Conservation (phyloP, 2,888 invertebrate species). For the Nomada goodeniana region DNA sequence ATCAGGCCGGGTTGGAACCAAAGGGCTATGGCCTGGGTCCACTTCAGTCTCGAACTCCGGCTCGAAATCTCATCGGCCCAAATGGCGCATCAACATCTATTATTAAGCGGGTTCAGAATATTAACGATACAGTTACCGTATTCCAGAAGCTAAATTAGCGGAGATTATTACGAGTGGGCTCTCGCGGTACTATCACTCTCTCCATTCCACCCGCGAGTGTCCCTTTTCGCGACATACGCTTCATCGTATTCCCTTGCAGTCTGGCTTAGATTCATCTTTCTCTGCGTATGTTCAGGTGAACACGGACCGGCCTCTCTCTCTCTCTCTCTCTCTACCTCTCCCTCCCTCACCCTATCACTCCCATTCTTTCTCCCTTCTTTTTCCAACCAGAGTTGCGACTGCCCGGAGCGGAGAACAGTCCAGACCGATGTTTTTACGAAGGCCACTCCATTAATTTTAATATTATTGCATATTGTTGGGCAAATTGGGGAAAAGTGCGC, state of each 20-base stretch:
- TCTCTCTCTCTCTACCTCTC: slow-evolving; percentile 3
- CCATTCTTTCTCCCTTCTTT: neutral
- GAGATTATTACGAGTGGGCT: slow-evolving; percentile 83
- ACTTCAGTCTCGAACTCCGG: slow-evolving; percentile 80
- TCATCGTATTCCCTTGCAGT: slow-evolving; percentile 52
- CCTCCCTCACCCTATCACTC: slow-evolving; percentile 19
- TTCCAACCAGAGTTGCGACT: too few relatives aligned
- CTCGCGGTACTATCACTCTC: slow-evolving; percentile 70
- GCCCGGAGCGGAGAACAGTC: slow-evolving; percentile 29
- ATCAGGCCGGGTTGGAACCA: slow-evolving; percentile 53
- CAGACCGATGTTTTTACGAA: slow-evolving; percentile 69
- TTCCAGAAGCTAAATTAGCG: slow-evolving; percentile 83
- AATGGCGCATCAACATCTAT: slow-evolving; percentile 84
- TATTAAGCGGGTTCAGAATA: slow-evolving; percentile 83
- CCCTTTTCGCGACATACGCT: slow-evolving; percentile 56
- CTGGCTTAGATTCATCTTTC: slow-evolving; percentile 54
- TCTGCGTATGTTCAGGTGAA: slow-evolving; percentile 28
- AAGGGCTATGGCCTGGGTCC: slow-evolving; percentile 73
- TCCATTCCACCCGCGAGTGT: slow-evolving; percentile 42
- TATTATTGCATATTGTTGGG: slow-evolving; percentile 78
- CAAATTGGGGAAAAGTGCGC: slow-evolving; percentile 73
- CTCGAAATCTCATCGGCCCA: slow-evolving; percentile 84
- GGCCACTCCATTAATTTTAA: slow-evolving; percentile 75
- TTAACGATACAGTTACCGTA: slow-evolving; percentile 84
- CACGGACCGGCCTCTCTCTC: slow-evolving; percentile 39